phyloP scores from a whole-genome alignment of 2,797 vertebrate genomes.

The Xyrichtys novacula region DNA sequence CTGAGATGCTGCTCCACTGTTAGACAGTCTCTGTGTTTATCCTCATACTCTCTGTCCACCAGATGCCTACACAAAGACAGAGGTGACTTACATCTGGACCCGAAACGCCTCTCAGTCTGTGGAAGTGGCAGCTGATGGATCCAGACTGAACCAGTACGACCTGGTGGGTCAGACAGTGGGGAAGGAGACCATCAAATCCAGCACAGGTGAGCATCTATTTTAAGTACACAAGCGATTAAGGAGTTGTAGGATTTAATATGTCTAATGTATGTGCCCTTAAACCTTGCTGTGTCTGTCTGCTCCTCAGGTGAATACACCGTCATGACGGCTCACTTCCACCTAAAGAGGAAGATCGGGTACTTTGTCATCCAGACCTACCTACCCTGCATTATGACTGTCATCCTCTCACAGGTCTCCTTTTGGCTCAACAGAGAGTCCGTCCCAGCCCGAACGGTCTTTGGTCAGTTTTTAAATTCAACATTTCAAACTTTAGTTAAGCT shows the following conservation, averaged over 20 bases:
- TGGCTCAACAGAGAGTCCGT: conserved; percentile 89
- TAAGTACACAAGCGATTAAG: no score
- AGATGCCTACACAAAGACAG: conserved; percentile 96
- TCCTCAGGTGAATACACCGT: conserved; percentile 85
- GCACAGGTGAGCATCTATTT: conserved; percentile 88
- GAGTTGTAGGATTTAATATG: no score
- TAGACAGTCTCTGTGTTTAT: conserved; percentile 1
- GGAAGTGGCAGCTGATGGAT: conserved; percentile 93
- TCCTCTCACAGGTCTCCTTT: conserved; percentile 84
- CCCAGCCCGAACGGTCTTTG: conserved; percentile 83
- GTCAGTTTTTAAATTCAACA: conserved; percentile 46
- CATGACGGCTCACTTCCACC: conserved; percentile 84
- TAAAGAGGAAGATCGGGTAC: conserved; percentile 88
- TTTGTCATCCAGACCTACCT: conserved; percentile 84
- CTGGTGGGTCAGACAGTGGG: conserved; percentile 93
- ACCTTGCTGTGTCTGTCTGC: neutral
- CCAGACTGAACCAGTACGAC: conserved; percentile 95
- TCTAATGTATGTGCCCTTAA: neutral
- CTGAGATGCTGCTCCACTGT: neutral
- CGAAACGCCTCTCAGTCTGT: conserved; percentile 93
- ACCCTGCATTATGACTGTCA: conserved; percentile 86
- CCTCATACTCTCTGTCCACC: conserved; percentile 18
- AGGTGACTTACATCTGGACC: conserved; percentile 96
- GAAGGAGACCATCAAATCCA: conserved; percentile 94
- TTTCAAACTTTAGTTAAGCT: neutral